Base-by-base conservation (phyloP, 1,140 invertebrate genomes). In the Steinernema khuongi region DNA sequence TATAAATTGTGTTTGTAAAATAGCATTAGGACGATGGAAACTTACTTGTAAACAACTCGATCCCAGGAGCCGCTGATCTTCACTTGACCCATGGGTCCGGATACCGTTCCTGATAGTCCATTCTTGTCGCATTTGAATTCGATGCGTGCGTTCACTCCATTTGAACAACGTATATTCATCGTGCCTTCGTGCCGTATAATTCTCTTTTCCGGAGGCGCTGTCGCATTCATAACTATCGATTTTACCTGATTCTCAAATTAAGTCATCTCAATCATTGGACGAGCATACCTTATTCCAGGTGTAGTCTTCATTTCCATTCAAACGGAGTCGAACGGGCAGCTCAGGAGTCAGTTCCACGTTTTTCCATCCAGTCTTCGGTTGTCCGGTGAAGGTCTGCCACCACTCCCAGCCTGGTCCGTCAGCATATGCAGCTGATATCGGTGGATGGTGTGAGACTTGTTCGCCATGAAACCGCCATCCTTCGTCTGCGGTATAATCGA, bases 371-470 rank as follows among this genome's bases (percentile, higher is more conserved):
- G 29, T 32, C 41, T 97, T 97, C 80, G 92, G 95, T 41, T 93
- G 92, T 93, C 97, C 95, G 36, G 93, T 94, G 86, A 98, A 96
- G 87, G 97, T 95, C 87, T 97, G 94, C 93, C 93, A 97, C 85
- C 92, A 93, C 36, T 88, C 89, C 96, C 96, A 99, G 26, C 89
- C 89, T 72, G 89, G 78, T 68, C 89, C 90, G 86, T 96, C 93
- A 84, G 92, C 93, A 87, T 91, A 91, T 82, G 94, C 92, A 1
- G 94, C 94, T 67, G 93, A 90, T 89, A 95, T 93, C 11, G 94
- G 94, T 2, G 96, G 95, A 88, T 97, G 95, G 89, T 98, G 96
- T 1, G 93, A 94, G 88, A 97, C 95, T 1, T 91, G 91, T 80
- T 98, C 89, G 26, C 90, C 90, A 75, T 91, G 89, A 94, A 95